Percentiles rank a stretch among this genome's conserved stretches.
Evolutionary conservation across 2,888 invertebrate species (phyloP).

Genomic region (Lasius platythorax): DNA sequence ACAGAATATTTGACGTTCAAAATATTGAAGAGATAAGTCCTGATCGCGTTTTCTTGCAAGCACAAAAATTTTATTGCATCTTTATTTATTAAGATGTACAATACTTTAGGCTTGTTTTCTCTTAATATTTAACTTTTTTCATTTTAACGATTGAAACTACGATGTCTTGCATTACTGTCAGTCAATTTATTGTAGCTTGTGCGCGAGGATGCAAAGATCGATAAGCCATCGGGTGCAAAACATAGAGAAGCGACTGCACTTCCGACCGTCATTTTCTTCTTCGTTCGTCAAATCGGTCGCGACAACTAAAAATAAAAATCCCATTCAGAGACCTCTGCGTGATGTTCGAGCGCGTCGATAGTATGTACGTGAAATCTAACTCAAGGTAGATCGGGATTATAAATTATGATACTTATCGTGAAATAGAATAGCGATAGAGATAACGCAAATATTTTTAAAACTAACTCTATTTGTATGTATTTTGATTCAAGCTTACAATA

Average conservation of each 20-base stretch:
- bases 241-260: constrained; percentile 25
- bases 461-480: neutral
- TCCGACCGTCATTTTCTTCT: constrained; percentile 44
- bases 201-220: constrained; percentile 10
- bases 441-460: neutral
- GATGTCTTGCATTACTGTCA: constrained; percentile 31
- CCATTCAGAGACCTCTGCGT: constrained; percentile 8
- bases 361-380: neutral
- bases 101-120: neutral
- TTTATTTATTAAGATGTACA: neutral
- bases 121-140: neutral
- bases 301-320: constrained; percentile 48
- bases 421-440: neutral
- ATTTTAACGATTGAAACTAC: neutral
- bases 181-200: constrained; percentile 12
- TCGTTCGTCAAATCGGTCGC: constrained; percentile 36
- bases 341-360: constrained; percentile 3
- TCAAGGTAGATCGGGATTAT: constrained; percentile 10
- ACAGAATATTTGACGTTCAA: neutral
- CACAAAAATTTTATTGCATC: neutral
- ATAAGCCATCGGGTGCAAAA: neutral
- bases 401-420: constrained; percentile 48
- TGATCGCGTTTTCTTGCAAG: neutral
- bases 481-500: neutral
- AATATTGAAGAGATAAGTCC: neutral